Conservation (phyloP, 2,888 invertebrate species). For the Thymelicus acteon region DNA sequence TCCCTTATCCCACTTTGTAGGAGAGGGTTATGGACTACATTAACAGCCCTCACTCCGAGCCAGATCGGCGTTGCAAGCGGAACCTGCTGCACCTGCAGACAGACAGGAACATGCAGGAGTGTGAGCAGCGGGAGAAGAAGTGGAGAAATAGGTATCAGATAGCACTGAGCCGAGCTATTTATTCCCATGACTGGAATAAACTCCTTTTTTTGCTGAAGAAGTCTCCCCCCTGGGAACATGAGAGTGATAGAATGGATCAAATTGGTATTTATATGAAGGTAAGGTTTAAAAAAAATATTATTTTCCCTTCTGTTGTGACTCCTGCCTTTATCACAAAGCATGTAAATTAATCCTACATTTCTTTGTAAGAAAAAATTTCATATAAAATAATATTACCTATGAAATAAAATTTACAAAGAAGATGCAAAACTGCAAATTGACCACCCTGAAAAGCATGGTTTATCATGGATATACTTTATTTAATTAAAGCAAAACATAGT, state of each 20-base stretch:
- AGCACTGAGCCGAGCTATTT: constrained; percentile 62
- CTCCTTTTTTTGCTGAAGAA: constrained; percentile 65
- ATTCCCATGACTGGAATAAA: constrained; percentile 73
- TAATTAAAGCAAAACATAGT: no score
- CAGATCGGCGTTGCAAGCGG: constrained; percentile 54
- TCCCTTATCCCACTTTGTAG: constrained; percentile 46
- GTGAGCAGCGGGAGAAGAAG: constrained; percentile 39
- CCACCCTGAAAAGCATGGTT: no score
- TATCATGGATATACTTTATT: no score
- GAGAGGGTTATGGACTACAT: constrained; percentile 56
- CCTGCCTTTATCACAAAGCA: no score
- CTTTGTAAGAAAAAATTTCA: no score
- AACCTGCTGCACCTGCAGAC: constrained; percentile 58
- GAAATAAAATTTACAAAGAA: no score
- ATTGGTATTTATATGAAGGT: constrained; percentile 62
- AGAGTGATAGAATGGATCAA: constrained; percentile 44
- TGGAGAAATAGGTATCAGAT: constrained; percentile 51
- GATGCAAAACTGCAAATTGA: no score
- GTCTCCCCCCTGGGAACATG: constrained; percentile 63
- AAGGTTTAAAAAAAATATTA: constrained; percentile 46
- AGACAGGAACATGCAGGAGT: constrained; percentile 43
- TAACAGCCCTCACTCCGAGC: constrained; percentile 45
- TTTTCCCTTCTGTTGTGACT: neutral
- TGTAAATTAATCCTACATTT: no score
- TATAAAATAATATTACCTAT: no score